These are phyloP conservation scores for Scelioninae gen. 2 DNA, from an alignment of 2,888 invertebrate genomes.

Conservation along the genomic window DNA sequence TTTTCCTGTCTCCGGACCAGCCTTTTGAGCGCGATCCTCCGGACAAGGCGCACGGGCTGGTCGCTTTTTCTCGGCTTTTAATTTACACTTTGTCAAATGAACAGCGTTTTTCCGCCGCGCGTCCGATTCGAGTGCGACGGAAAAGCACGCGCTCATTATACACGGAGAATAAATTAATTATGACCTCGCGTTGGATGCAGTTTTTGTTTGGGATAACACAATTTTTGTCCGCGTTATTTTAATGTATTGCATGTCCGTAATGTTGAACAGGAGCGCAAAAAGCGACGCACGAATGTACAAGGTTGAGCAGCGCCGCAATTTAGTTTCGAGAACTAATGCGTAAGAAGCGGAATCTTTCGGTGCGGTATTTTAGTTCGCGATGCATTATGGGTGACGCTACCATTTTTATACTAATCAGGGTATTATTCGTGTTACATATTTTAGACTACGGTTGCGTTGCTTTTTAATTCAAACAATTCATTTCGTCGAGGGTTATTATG, in stretches of 20 bases:
- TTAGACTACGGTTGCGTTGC: slow-evolving; percentile 49
- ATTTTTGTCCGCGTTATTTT: slow-evolving; percentile 12
- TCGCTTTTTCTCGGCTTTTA: slow-evolving; percentile 45
- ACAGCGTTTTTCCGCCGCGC: slow-evolving; percentile 36
- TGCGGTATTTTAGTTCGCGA: slow-evolving; percentile 37
- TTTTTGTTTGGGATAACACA: slow-evolving; percentile 31
- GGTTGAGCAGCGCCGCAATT: slow-evolving; percentile 30
- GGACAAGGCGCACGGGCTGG: slow-evolving; percentile 12
- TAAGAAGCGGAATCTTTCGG: slow-evolving; percentile 19
- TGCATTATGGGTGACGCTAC: slow-evolving; percentile 37
- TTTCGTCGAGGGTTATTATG: slow-evolving; percentile 54
- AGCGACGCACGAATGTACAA: background rate
- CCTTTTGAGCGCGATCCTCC: slow-evolving; percentile 22
- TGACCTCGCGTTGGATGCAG: slow-evolving; percentile 16
- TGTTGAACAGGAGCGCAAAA: slow-evolving; percentile 10
- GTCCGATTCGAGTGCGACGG: background rate
- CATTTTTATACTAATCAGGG: slow-evolving; percentile 13
- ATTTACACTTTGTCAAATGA: slow-evolving; percentile 53
- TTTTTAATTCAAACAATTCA: slow-evolving; percentile 53
- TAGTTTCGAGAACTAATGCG: slow-evolving; percentile 37
- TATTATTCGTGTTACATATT: slow-evolving; percentile 48
- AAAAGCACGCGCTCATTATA: slow-evolving; percentile 31
- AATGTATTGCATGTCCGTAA: slow-evolving; percentile 10
- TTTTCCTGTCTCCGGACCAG: slow-evolving; percentile 28
- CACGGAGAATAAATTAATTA: slow-evolving; percentile 50